These are phyloP conservation scores for Heliornis fulica DNA, from an alignment of 2,113 vertebrate genomes.

Conservation along the genomic window DNA sequence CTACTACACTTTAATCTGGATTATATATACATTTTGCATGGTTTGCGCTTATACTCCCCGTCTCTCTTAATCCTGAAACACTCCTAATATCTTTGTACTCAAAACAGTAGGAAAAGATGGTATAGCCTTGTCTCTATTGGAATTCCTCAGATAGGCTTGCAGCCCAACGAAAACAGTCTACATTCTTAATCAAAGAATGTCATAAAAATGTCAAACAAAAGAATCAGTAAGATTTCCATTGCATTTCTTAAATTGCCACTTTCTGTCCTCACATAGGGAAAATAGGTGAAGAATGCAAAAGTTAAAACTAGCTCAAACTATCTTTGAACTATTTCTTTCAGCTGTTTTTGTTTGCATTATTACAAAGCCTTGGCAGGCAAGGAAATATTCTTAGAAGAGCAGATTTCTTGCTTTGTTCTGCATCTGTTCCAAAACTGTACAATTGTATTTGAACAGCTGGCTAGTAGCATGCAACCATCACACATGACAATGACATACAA, in stretches of 20 bases:
- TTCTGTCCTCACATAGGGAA: background rate
- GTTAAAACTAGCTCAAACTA: background rate
- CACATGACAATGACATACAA: background rate
- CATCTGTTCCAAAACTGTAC: slow-evolving; percentile 25
- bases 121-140: background rate
- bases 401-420: slow-evolving; percentile 34
- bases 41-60: fast-evolving
- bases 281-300: background rate
- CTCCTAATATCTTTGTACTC: background rate
- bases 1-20: background rate
- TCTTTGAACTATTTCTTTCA: slow-evolving; percentile 17
- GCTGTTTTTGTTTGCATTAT: slow-evolving; percentile 44
- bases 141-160: background rate
- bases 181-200: background rate
- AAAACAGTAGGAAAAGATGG: background rate
- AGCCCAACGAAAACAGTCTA: background rate
- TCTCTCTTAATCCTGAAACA: background rate
- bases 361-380: slow-evolving; percentile 36
- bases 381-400: slow-evolving; percentile 38
- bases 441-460: slow-evolving; percentile 56
- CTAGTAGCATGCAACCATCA: background rate
- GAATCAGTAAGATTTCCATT: background rate
- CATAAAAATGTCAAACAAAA: background rate
- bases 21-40: background rate
- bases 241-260: background rate